A percentile compares a stretch with the other conserved stretches of the same genome.
Conservation (phyloP, 1,140 invertebrate species). For the Delia radicum region DNA sequence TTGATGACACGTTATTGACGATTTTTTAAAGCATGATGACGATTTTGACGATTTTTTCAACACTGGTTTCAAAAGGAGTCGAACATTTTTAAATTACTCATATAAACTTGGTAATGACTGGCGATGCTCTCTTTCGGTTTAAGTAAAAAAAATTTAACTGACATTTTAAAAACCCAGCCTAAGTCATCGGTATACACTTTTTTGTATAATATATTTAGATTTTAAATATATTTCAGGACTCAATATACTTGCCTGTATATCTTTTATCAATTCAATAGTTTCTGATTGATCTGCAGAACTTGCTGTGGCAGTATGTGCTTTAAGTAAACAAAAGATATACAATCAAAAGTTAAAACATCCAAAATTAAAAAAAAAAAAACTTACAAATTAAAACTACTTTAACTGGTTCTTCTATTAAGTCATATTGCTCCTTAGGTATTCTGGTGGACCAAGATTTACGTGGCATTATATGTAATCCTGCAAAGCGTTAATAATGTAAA, state of each 20-base stretch:
- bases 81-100: too few species aligned
- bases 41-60: too few species aligned
- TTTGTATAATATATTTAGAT: too few species aligned
- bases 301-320: conserved; percentile 58
- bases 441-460: conserved; percentile 52
- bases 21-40: too few species aligned
- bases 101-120: too few species aligned
- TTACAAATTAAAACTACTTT: conserved; percentile 53
- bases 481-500: not conserved
- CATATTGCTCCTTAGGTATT: conserved; percentile 43
- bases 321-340: conserved; percentile 26
- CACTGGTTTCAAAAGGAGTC: too few species aligned
- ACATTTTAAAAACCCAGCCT: too few species aligned
- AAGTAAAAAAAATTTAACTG: too few species aligned
- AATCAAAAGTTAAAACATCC: not conserved
- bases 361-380: conserved; percentile 25
- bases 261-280: conserved; percentile 53
- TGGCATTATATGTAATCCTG: conserved; percentile 39
- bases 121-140: too few species aligned
- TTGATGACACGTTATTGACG: too few species aligned
- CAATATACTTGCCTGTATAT: conserved; percentile 51
- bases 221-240: too few species aligned
- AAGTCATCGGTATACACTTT: too few species aligned
- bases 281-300: conserved; percentile 54
- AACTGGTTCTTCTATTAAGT: conserved; percentile 40